These are phyloP conservation scores for Bovichtus variegatus DNA, from an alignment of 2,797 vertebrate genomes.

Conservation along the genomic window DNA sequence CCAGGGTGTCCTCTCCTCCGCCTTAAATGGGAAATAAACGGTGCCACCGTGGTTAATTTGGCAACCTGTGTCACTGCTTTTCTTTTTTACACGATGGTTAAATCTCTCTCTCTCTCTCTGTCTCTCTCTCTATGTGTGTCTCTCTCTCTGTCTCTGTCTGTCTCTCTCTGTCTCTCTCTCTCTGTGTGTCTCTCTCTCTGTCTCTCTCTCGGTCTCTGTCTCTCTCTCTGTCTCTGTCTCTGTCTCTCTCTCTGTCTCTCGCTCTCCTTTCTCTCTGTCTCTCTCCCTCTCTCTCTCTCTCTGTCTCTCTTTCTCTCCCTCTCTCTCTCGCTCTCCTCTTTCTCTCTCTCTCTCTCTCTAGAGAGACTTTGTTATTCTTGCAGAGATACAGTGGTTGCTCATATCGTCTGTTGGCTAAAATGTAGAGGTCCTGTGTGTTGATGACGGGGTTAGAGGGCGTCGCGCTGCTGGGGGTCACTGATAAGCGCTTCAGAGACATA, in stretches of 20 bases:
- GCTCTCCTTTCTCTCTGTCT: too few species aligned
- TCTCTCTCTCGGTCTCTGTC: too few species aligned
- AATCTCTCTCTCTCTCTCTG: slow-evolving; percentile 37
- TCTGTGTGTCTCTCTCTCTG: too few species aligned
- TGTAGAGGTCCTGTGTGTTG: slow-evolving; percentile 64
- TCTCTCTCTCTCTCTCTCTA: too few species aligned
- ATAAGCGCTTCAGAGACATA: slow-evolving; percentile 72
- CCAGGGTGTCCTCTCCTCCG: slow-evolving; percentile 26
- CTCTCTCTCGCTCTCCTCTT: too few species aligned
- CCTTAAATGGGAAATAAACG: slow-evolving; percentile 69
- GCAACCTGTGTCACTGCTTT: slow-evolving; percentile 55
- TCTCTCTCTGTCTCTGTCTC: too few species aligned
- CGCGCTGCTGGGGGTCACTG: slow-evolving; percentile 75
- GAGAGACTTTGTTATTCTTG: slow-evolving; percentile 15
- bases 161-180: too few species aligned
- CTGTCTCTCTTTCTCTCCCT: too few species aligned
- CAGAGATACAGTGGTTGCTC: slow-evolving; percentile 49
- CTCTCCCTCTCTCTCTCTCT: too few species aligned
- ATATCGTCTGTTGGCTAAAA: slow-evolving; percentile 49
- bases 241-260: too few species aligned
- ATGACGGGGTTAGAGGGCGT: slow-evolving; percentile 75
- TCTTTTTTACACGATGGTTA: slow-evolving; percentile 38
- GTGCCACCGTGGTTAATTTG: slow-evolving; percentile 67
- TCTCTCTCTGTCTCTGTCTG: too few species aligned
- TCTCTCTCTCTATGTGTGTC: too few species aligned